phyloP scores from a whole-genome alignment of 2,113 vertebrate genomes.

The Aegithalos caudatus region DNA sequence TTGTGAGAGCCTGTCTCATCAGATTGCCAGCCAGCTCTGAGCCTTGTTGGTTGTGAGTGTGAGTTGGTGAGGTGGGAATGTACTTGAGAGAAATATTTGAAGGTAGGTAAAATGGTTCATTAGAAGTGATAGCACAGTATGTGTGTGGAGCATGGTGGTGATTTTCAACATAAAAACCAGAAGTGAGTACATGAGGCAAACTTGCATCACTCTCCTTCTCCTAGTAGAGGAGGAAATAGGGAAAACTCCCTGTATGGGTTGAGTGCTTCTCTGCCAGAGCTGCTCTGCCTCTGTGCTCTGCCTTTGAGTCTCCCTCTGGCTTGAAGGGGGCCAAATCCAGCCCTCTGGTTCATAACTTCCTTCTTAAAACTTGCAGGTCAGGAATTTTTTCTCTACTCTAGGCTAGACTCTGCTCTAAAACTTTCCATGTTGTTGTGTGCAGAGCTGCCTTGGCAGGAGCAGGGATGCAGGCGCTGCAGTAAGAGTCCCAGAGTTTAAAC shows the following conservation, averaged over 20 bases:
- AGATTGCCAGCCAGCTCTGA: slow-evolving; percentile 62
- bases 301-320: background rate
- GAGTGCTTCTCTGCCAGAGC: background rate
- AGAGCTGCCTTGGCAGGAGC: slow-evolving; percentile 19
- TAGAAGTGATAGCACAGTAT: background rate
- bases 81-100: background rate
- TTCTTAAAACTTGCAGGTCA: background rate
- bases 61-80: slow-evolving; percentile 10
- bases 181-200: background rate
- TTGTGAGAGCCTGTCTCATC: slow-evolving; percentile 67
- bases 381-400: background rate
- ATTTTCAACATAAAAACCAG: background rate
- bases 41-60: background rate
- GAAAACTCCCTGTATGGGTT: background rate
- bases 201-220: background rate
- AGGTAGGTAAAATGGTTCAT: background rate
- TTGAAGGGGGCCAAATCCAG: background rate
- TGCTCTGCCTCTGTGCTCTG: background rate
- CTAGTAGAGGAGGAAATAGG: background rate
- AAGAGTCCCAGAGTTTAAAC: background rate
- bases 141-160: background rate
- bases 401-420: background rate
- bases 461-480: background rate
- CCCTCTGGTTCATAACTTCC: background rate
- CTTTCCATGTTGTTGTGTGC: slow-evolving; percentile 14